Base-by-base conservation (phyloP, 2,797 vertebrate species). In the Aselliscus stoliczkanus region DNA sequence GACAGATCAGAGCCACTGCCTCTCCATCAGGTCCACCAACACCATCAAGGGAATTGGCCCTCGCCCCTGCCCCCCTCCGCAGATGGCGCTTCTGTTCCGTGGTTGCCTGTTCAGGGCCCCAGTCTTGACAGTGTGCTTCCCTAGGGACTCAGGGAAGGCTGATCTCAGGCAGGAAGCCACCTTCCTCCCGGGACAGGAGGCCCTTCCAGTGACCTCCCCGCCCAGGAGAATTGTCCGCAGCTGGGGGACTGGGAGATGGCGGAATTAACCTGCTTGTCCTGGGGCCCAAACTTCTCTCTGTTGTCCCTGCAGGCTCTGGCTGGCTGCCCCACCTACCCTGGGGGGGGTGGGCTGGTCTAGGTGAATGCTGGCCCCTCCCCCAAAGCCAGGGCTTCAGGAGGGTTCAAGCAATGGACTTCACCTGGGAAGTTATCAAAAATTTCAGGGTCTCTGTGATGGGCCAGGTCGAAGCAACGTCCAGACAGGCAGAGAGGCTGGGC, bases 291-390 rank as follows among this genome's bases (percentile, higher is more conserved):
- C 37, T 29, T 80, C 9, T 2, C 31, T 60, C 54, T 5, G 23
- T 34, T 14, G 34, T 11, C 64, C 21, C 69, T 27, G 37, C 47
- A 34, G 13, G 7, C 81, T 70, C 20, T n/a, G 83, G 13, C 52
- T 7, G 29, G 25, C 37, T 44, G 37, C 47, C 60, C 34, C 42
- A 0, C 2, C 18, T 4, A 3, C 34, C 34, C 69, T 65, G 50
- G 70, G 54, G 31, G n/a, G n/a, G n/a, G n/a, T n/a, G 29, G 29
- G 60, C 34, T 0, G 0, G 44, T 64, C 7, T 0, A 1, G 0
- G 0, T 17, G 29, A 44, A 56, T 1, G 17, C 15, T 2, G 2
- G 14, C 89, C 6, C 27, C 14, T 21, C 50, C 20, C n/a, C 69
- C 34, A 21, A n/a, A 52, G 69, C 58, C 67, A 42, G 4, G 3